Evolutionary conservation across 2,888 invertebrate species (phyloP), one percentile per base, ranked within the genome.

Genomic region (Andrena bucephala): DNA sequence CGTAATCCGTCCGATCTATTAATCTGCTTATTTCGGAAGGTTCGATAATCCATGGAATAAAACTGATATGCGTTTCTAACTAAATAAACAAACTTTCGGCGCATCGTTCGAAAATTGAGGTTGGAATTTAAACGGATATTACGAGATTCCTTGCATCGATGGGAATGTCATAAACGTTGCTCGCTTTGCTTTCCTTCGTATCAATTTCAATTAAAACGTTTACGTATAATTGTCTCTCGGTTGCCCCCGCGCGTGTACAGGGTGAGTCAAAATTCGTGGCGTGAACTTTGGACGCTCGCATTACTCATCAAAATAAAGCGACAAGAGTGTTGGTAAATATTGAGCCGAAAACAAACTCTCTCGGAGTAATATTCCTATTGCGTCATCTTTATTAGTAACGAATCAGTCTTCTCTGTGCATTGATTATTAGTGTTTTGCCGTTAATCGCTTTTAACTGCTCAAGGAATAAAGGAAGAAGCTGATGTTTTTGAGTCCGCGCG

Each of bases 141-240:
- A 50, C 4, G 16, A 24, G 48, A 59, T n/a, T 29, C n/a, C 7
- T 42, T 13, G 42, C 42, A 42, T 62, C 8, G 10, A 60, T 62
- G 6, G 6, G 31, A 70, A 36, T 20, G 24, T 68, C 24, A 50
- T 3, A 6, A 7, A 27, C 0, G 13, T 16, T 29, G 33, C 10
- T 13, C 7, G 59, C 7, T 20, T 60, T n/a, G 27, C 20, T 71
- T 59, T 24, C 59, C 29, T 7, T 7, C 27, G 6, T 31, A 7
- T 50, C 29, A 6, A 8, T 7, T 20, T 50, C 29, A 48, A 68
- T 62, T 48, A 48, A 29, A 70, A 70, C n/a, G 6, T 42, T 66
- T n/a, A 10, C n/a, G 29, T 54, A 20, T 75, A 71, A 20, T 71
- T 10, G 0, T 71, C 31, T 50, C 24, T n/a, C 29, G 24, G 60